phyloP scores from a whole-genome alignment of 2,113 vertebrate species.

The Phoenicopterus ruber region DNA sequence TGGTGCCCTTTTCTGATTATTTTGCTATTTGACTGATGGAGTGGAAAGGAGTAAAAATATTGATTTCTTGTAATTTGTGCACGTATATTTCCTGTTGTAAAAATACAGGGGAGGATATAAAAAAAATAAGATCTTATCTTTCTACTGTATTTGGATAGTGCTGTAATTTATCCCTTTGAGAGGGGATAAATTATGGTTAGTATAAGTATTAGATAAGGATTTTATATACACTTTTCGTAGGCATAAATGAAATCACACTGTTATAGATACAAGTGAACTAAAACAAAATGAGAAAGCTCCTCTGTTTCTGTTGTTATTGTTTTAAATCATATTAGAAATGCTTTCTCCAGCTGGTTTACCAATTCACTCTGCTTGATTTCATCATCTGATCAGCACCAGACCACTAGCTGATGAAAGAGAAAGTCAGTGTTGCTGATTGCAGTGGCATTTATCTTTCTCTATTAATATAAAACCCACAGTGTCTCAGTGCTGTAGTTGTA shows the following conservation, averaged over 20 bases:
- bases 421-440: conserved; percentile 23
- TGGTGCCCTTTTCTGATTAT: not conserved
- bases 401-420: conserved; percentile 52
- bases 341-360: conserved; percentile 30
- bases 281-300: not conserved
- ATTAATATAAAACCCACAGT: not conserved
- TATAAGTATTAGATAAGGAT: not conserved
- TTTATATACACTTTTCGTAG: not conserved
- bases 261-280: not conserved
- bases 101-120: not conserved
- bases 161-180: not conserved
- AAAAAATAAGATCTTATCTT: not conserved
- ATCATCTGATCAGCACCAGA: conserved; percentile 42
- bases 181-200: not conserved
- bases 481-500: not conserved
- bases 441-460: conserved; percentile 7
- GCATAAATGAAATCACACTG: not conserved
- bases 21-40: not conserved
- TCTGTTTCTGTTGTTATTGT: conserved; percentile 3
- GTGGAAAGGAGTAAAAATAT: not conserved
- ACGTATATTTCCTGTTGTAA: not conserved
- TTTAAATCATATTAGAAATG: conserved; percentile 15
- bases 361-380: conserved; percentile 34
- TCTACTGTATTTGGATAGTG: not conserved
- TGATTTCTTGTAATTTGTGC: not conserved